Conservation (phyloP, 2,113 vertebrate species). For the Corvus moneduloides region DNA sequence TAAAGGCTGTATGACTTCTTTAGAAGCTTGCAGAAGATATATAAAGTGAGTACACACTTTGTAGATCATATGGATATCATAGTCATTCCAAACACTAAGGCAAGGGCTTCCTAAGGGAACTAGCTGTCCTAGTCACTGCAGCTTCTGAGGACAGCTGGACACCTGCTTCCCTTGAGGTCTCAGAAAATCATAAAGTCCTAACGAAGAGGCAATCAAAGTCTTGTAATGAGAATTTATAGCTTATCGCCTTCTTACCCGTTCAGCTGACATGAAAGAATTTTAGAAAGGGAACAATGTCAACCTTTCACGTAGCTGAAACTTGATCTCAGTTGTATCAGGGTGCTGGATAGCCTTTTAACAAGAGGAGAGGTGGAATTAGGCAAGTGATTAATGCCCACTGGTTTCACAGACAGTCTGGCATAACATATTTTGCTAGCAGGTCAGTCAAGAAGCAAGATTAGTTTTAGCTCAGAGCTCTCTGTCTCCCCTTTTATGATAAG, state of each 20-base stretch:
- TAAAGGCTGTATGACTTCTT: slow-evolving; percentile 5
- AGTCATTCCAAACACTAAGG: not conserved
- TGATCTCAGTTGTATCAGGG: not conserved
- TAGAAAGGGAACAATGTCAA: not conserved
- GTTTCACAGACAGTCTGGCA: not conserved
- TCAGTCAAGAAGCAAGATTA: not conserved
- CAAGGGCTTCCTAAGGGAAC: not conserved
- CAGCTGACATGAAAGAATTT: not conserved
- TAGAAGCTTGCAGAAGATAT: not conserved
- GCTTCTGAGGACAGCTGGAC: not conserved
- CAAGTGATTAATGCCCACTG: not conserved
- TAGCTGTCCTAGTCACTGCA: not conserved
- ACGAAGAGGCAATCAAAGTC: not conserved
- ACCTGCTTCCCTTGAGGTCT: not conserved
- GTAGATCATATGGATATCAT: not conserved
- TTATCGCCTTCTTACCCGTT: not conserved
- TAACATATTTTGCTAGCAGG: not conserved
- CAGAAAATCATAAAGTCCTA: not conserved
- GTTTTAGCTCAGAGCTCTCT: not conserved
- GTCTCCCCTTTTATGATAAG: not conserved
- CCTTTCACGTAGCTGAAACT: not conserved
- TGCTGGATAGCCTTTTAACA: not conserved
- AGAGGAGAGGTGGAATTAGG: not conserved
- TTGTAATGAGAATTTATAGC: not conserved
- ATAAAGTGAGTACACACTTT: not conserved